Conservation (phyloP, 2,888 invertebrate genomes). For the Drosophila putrida region DNA sequence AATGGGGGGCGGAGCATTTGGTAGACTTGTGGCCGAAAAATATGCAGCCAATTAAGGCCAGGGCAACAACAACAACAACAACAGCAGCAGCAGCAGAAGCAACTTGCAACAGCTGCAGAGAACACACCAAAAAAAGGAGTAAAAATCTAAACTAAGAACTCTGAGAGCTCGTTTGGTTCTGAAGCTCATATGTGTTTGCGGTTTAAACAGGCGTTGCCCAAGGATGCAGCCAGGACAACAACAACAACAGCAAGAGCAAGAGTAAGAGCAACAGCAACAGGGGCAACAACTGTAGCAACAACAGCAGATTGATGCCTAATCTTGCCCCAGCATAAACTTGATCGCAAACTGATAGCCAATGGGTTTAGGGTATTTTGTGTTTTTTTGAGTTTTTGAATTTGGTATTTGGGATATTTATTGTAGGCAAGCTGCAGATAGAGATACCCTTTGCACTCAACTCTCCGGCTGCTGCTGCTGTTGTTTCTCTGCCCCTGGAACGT, state of each 20-base stretch:
- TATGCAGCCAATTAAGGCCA: conserved; percentile 50
- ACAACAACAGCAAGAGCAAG: too few relatives aligned
- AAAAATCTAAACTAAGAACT: conserved; percentile 4
- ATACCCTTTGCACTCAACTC: conserved; percentile 58
- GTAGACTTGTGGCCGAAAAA: conserved; percentile 44
- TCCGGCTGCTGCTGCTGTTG: conserved; percentile 25
- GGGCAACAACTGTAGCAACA: conserved; percentile 14
- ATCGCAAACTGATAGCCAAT: conserved; percentile 69
- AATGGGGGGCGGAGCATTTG: conserved; percentile 9
- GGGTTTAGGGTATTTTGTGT: conserved; percentile 29
- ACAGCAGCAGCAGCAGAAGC: too few relatives aligned
- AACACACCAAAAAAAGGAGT: background rate
- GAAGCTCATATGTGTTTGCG: conserved; percentile 40
- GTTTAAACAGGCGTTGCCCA: conserved; percentile 49
- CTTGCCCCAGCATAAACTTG: conserved; percentile 61
- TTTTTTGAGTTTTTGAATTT: conserved; percentile 8
- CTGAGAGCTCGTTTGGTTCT: background rate
- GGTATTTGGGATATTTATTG: conserved; percentile 53
- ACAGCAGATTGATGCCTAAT: conserved; percentile 53
- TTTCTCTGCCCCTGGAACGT: conserved; percentile 29
- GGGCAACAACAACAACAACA: conserved; percentile 19
- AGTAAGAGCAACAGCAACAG: conserved; percentile 8
- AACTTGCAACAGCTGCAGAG: conserved; percentile 30
- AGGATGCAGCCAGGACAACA: conserved; percentile 48
- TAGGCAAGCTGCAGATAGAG: conserved; percentile 65